These are phyloP conservation scores for Cerastis rubricosa DNA, from an alignment of 2,888 invertebrate genomes.

Conservation along the genomic window DNA sequence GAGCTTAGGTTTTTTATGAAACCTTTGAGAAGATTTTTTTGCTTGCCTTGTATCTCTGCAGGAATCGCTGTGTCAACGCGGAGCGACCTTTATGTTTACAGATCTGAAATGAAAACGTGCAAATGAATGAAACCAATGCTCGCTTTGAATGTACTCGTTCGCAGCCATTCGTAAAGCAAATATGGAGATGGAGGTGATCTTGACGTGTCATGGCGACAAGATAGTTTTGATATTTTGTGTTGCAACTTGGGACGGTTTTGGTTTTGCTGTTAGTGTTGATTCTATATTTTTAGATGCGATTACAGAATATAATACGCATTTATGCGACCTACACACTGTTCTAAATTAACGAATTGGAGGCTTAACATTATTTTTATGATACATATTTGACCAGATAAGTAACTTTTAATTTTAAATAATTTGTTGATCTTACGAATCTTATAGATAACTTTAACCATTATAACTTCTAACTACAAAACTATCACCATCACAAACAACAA, in stretches of 20 bases:
- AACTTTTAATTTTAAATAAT: neutral
- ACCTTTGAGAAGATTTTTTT: constrained; percentile 65
- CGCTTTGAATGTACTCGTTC: constrained; percentile 66
- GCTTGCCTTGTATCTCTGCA: constrained; percentile 56
- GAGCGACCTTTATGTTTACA: constrained; percentile 64
- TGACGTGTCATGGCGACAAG: constrained; percentile 62
- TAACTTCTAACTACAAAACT: neutral
- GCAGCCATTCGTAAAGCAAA: constrained; percentile 74
- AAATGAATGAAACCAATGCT: constrained; percentile 75
- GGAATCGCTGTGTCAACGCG: constrained; percentile 62
- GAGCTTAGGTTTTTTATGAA: constrained; percentile 71
- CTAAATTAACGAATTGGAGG: neutral
- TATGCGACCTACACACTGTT: no score
- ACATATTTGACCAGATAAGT: neutral
- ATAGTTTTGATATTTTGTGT: constrained; percentile 72
- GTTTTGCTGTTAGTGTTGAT: constrained; percentile 1
- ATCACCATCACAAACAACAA: constrained; percentile 6
- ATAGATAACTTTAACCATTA: neutral
- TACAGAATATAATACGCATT: neutral
- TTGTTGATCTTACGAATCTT: neutral
- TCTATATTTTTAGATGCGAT: constrained; percentile 10
- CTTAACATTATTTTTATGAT: neutral
- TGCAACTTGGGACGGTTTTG: constrained; percentile 55
- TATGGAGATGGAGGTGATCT: constrained; percentile 74
- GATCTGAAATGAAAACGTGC: constrained; percentile 72